A percentile compares a stretch with the other conserved stretches of the same genome.
Evolutionary conservation across 2,888 invertebrate species (phyloP).

Genomic region (Candidula unifasciata): DNA sequence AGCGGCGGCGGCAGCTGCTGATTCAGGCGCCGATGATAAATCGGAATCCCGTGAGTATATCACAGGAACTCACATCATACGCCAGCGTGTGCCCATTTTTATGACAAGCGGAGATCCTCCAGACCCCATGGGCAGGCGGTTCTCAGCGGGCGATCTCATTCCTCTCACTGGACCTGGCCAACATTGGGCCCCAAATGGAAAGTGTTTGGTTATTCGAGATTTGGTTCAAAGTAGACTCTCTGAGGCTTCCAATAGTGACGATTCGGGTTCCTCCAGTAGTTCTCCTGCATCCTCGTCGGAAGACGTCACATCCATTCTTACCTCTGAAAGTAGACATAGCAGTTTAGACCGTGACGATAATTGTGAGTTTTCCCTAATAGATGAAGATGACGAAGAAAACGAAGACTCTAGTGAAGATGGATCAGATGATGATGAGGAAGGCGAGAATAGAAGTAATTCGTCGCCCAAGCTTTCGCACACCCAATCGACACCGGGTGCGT

Average conservation of each 20-base stretch:
- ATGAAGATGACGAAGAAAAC: conserved; percentile 43
- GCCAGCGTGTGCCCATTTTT: conserved; percentile 31
- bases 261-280: neutral
- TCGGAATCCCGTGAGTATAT: neutral
- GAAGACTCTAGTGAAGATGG: conserved; percentile 27
- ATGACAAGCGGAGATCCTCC: neutral
- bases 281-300: neutral
- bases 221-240: neutral
- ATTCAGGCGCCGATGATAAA: neutral
- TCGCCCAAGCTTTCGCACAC: neutral
- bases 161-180: conserved; percentile 1
- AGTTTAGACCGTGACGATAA: neutral
- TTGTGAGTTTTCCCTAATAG: neutral
- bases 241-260: neutral
- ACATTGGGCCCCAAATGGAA: neutral
- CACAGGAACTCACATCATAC: conserved; percentile 32
- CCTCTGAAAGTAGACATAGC: neutral
- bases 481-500: neutral
- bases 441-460: neutral
- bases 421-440: conserved; percentile 15
- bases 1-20: neutral
- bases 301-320: neutral
- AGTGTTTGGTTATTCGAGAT: conserved; percentile 33
- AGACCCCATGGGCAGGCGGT: neutral
- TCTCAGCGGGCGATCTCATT: conserved; percentile 27